Evolutionary conservation across 2,797 vertebrate species (phyloP).

Genomic region (Buphagus erythrorhynchus): DNA sequence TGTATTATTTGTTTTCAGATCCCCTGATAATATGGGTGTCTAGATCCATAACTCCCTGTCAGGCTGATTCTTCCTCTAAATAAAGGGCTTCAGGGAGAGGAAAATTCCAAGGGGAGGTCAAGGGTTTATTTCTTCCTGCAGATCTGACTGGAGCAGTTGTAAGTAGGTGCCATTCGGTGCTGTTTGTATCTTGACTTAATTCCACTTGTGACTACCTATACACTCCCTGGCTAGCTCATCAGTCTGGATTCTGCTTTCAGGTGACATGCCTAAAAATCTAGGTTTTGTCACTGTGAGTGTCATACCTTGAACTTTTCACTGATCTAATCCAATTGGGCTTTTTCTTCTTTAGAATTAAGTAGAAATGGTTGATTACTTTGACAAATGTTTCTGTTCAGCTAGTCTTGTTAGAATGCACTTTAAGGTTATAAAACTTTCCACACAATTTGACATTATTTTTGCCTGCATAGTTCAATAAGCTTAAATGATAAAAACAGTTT

Average conservation of each 20-base stretch:
- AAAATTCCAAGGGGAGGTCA: not conserved
- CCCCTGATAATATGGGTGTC: accelerated
- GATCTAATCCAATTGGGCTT: not conserved
- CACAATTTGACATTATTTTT: not conserved
- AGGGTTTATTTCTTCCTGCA: not conserved
- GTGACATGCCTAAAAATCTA: not conserved
- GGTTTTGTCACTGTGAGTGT: not conserved
- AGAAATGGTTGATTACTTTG: not conserved
- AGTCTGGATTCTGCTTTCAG: not conserved
- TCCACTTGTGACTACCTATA: not conserved
- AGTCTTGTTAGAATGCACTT: not conserved
- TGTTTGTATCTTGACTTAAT: not conserved
- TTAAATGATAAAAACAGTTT: not conserved
- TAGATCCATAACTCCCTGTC: not conserved
- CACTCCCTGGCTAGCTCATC: not conserved
- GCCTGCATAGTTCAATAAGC: not conserved
- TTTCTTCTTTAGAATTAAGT: not conserved
- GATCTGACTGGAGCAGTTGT: not conserved
- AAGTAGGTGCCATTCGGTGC: not conserved
- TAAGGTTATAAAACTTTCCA: not conserved
- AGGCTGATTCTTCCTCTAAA: not conserved
- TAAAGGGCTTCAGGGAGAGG: not conserved
- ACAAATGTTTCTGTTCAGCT: not conserved
- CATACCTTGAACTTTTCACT: not conserved
- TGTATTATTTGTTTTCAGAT: not conserved